Conservation (phyloP, 2,888 invertebrate species). For the Callyntrura guangdongensis region DNA sequence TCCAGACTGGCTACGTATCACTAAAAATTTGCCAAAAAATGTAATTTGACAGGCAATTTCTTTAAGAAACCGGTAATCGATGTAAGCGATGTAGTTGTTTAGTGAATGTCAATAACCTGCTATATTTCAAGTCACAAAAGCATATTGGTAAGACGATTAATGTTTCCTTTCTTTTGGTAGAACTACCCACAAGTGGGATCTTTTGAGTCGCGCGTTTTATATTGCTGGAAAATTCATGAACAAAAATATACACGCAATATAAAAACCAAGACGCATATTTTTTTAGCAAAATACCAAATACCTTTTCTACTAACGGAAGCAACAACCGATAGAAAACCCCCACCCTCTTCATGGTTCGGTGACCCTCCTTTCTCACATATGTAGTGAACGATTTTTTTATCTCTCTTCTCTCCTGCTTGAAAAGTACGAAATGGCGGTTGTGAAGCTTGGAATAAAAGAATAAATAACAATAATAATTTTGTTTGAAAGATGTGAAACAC, state of each 20-base stretch:
- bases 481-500: slow-evolving; percentile 55
- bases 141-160: background rate
- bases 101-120: slow-evolving; percentile 24
- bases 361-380: background rate
- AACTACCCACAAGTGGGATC: background rate
- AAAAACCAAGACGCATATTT: background rate
- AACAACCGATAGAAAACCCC: background rate
- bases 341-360: background rate
- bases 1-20: background rate
- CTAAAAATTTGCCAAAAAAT: slow-evolving; percentile 6
- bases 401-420: background rate
- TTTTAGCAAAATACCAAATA: background rate
- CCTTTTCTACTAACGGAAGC: slow-evolving; percentile 3
- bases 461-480: slow-evolving; percentile 28
- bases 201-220: background rate
- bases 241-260: slow-evolving; percentile 15
- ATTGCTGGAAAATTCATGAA: background rate
- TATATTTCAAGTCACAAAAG: background rate
- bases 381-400: background rate
- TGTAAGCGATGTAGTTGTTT: slow-evolving; percentile 24
- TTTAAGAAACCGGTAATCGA: background rate
- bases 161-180: background rate
- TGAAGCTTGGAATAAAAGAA: background rate
- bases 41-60: background rate
- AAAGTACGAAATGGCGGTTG: background rate